These are phyloP conservation scores for Notiomystis cincta DNA, from an alignment of 2,113 vertebrate species.

Conservation along the genomic window DNA sequence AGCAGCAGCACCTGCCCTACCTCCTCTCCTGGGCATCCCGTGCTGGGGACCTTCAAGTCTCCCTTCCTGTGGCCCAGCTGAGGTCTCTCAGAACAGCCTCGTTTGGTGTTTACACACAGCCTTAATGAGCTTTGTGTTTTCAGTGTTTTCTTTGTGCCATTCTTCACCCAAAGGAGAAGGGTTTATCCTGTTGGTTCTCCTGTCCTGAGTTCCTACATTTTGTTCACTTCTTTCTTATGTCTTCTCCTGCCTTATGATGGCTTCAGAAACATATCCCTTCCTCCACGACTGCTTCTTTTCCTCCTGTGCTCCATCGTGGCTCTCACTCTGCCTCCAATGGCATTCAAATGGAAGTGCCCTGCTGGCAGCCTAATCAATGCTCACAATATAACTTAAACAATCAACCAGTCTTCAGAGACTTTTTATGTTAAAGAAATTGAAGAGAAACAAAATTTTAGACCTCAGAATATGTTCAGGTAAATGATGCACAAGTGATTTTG, in stretches of 20 bases:
- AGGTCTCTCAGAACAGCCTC: background rate
- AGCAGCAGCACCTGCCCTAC: fast-evolving
- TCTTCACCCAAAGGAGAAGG: background rate
- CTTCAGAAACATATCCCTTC: background rate
- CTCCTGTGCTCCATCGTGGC: background rate
- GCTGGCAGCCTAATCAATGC: background rate
- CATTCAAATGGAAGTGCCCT: background rate
- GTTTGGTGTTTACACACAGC: fast-evolving
- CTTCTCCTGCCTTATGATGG: background rate
- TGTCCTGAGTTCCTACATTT: background rate
- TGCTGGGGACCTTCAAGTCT: fast-evolving
- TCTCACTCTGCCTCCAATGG: background rate
- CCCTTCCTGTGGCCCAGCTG: background rate
- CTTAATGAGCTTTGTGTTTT: background rate
- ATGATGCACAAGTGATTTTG: background rate
- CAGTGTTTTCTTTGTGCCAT: background rate
- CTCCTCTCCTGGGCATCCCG: background rate
- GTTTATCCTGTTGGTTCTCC: background rate
- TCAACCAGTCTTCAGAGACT: background rate
- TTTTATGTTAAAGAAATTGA: background rate
- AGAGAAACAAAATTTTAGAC: background rate
- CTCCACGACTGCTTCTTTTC: background rate
- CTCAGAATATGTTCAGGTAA: background rate
- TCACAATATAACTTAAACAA: background rate
- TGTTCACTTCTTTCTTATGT: background rate